Percentiles rank a stretch among this genome's conserved stretches.
Evolutionary conservation across 2,797 vertebrate species (phyloP).

Genomic region (Scleropages formosus): DNA sequence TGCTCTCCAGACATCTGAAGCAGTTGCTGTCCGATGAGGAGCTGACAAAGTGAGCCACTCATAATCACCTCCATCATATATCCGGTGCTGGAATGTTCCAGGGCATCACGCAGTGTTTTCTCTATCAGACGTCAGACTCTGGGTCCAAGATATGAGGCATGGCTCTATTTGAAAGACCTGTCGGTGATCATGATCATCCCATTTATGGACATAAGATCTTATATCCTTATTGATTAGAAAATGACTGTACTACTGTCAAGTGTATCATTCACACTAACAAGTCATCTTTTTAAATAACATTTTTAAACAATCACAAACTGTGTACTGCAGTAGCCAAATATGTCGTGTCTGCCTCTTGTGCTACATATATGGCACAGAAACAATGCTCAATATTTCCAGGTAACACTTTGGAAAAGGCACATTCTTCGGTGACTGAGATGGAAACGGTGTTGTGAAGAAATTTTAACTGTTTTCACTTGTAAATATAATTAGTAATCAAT

Average conservation of each 20-base stretch:
- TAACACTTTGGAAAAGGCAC: too few relatives aligned
- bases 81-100: background rate
- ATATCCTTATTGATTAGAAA: background rate
- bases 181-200: background rate
- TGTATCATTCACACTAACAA: too few relatives aligned
- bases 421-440: background rate
- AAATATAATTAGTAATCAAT: background rate
- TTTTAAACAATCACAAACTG: too few relatives aligned
- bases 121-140: background rate
- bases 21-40: conserved; percentile 94
- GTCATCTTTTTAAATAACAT: too few relatives aligned
- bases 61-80: background rate
- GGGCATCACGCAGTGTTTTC: background rate
- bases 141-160: background rate
- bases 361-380: too few relatives aligned
- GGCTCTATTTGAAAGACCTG: too few relatives aligned
- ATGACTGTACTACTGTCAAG: background rate
- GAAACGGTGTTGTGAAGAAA: background rate
- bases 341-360: too few relatives aligned
- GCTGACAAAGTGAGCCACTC: conserved; percentile 84
- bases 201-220: background rate
- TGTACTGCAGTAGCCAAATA: too few relatives aligned
- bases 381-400: too few relatives aligned
- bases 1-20: conserved; percentile 94
- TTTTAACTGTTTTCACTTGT: background rate